Evolutionary conservation across 2,113 vertebrate species (phyloP).

Genomic region (Herpetotheres cachinnans): DNA sequence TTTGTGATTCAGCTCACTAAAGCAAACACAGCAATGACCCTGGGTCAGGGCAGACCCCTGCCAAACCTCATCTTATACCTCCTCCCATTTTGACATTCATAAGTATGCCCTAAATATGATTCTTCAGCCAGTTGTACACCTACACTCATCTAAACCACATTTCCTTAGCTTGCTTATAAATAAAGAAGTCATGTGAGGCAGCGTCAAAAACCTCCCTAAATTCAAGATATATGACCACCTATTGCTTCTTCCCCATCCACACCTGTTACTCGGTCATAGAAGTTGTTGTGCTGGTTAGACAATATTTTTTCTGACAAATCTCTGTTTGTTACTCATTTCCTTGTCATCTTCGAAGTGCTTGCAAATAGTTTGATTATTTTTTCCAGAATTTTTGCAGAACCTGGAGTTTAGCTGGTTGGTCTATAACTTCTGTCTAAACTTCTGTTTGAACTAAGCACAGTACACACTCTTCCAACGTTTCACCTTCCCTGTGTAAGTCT

Average conservation of each 20-base stretch:
- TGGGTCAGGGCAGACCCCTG: neutral
- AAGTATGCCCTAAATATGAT: neutral
- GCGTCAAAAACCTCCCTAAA: neutral
- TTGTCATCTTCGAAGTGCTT: neutral
- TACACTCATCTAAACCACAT: neutral
- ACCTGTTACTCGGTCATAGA: rapidly evolving
- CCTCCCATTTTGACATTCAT: neutral
- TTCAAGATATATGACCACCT: rapidly evolving
- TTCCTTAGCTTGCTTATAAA: neutral
- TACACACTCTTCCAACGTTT: neutral
- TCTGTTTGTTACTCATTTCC: neutral
- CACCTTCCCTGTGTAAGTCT: neutral
- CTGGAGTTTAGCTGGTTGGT: neutral
- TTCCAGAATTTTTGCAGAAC: neutral
- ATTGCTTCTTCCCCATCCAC: neutral
- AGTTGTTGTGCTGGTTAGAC: neutral
- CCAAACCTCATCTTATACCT: neutral
- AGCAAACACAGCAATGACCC: neutral
- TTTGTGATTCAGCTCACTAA: neutral
- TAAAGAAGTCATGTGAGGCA: neutral
- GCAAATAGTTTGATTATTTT: neutral
- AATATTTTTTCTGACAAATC: neutral
- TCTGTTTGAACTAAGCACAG: neutral
- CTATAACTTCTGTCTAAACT: neutral
- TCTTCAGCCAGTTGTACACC: neutral